These are phyloP conservation scores for Muschampia plurimacula DNA, from an alignment of 2,888 invertebrate genomes.

Conservation along the genomic window DNA sequence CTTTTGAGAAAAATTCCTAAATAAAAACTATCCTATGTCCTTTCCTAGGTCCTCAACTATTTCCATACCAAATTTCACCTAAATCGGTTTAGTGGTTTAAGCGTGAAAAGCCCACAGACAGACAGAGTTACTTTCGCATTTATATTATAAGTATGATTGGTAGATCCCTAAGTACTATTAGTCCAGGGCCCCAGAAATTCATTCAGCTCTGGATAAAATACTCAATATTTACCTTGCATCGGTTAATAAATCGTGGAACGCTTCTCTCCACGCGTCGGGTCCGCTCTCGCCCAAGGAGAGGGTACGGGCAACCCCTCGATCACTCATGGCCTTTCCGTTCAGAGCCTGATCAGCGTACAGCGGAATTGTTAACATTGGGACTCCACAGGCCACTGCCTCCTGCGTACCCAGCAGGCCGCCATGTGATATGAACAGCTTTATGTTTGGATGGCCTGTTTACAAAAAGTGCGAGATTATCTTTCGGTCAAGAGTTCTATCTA, in stretches of 20 bases:
- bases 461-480: conserved; percentile 10
- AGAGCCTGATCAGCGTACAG: conserved; percentile 83
- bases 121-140: too few relatives aligned
- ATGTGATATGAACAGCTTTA: conserved; percentile 86
- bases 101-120: too few relatives aligned
- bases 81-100: too few relatives aligned
- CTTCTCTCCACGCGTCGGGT: conserved; percentile 62
- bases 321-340: conserved; percentile 81
- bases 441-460: conserved; percentile 80
- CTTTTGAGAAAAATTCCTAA: too few relatives aligned
- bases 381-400: conserved; percentile 85
- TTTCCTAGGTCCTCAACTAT: too few relatives aligned
- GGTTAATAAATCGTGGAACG: conserved; percentile 70
- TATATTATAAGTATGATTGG: too few relatives aligned
- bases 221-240: conserved; percentile 73
- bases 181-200: too few relatives aligned
- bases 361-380: conserved; percentile 83
- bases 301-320: conserved; percentile 78
- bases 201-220: not conserved
- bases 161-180: too few relatives aligned
- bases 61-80: too few relatives aligned
- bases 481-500: conserved; percentile 14
- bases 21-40: too few relatives aligned
- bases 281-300: conserved; percentile 65
- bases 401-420: conserved; percentile 87